phyloP scores from a whole-genome alignment of 2,888 invertebrate species.

The Vanessa cardui region DNA sequence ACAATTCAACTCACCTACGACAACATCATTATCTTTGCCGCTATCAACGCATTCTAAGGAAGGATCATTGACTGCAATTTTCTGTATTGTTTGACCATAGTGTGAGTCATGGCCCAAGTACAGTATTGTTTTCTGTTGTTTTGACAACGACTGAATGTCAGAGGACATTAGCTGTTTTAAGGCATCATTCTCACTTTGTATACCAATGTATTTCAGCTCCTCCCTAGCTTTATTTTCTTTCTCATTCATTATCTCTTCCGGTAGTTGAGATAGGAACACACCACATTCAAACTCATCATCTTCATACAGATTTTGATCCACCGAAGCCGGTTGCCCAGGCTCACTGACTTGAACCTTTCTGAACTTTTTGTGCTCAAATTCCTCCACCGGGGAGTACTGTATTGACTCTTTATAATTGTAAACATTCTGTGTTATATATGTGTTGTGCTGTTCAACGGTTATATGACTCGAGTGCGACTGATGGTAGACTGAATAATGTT shows the following conservation, averaged over 20 bases:
- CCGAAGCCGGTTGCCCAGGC: conserved; percentile 35
- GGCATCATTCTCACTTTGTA: conserved; percentile 61
- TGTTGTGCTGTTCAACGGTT: conserved; percentile 65
- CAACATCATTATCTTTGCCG: conserved; percentile 50
- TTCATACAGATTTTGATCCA: conserved; percentile 51
- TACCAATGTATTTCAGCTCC: conserved; percentile 53
- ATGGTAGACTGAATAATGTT: conserved; percentile 53
- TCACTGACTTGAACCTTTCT: conserved; percentile 50
- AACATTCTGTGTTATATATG: conserved; percentile 69
- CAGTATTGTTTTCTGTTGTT: conserved; percentile 70
- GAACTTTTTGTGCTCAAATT: conserved; percentile 55
- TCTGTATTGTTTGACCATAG: conserved; percentile 72
- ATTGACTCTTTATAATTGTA: conserved; percentile 60
- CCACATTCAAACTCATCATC: conserved; percentile 68
- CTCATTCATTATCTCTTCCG: conserved; percentile 64
- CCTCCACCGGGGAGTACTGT: conserved; percentile 48
- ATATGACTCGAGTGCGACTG: conserved; percentile 53
- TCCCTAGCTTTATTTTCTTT: conserved; percentile 55
- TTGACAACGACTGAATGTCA: conserved; percentile 61
- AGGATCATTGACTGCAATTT: conserved; percentile 67
- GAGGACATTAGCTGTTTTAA: conserved; percentile 72
- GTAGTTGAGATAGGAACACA: conserved; percentile 61
- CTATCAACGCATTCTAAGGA: conserved; percentile 53
- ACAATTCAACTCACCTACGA: conserved; percentile 53
- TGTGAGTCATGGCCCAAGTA: conserved; percentile 64